Evolutionary conservation across 2,113 vertebrate species (phyloP).

Genomic region (Callospermophilus lateralis): DNA sequence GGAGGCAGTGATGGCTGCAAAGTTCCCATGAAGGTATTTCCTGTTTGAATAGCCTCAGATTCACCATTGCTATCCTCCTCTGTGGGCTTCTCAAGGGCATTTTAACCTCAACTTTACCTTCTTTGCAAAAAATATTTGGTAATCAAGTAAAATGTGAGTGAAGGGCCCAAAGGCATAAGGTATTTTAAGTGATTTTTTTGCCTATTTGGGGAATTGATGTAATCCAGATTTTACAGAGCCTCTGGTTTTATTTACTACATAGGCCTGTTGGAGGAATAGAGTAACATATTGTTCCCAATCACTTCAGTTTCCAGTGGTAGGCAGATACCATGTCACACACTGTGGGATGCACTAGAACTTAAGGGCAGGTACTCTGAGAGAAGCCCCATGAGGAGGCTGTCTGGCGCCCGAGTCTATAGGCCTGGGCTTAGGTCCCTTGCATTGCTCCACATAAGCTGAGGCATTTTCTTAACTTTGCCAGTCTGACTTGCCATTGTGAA

Average conservation of each 20-base stretch:
- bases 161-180: not conserved
- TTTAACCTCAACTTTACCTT: not conserved
- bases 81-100: not conserved
- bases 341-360: not conserved
- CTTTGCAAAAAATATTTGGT: not conserved
- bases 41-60: not conserved
- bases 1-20: conserved; percentile 99
- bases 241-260: not conserved
- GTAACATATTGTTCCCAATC: not conserved
- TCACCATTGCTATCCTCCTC: not conserved
- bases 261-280: not conserved
- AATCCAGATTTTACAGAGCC: not conserved
- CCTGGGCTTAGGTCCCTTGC: not conserved
- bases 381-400: not conserved
- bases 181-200: not conserved
- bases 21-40: conserved; percentile 97
- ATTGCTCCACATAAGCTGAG: not conserved
- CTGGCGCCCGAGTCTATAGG: fast-evolving
- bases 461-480: not conserved
- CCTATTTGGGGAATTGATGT: not conserved
- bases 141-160: not conserved
- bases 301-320: not conserved
- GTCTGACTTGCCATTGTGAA: not conserved
- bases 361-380: not conserved
- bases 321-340: not conserved